phyloP scores from a whole-genome alignment of 1,140 invertebrate species.

The Panagrolaimus sp. region DNA sequence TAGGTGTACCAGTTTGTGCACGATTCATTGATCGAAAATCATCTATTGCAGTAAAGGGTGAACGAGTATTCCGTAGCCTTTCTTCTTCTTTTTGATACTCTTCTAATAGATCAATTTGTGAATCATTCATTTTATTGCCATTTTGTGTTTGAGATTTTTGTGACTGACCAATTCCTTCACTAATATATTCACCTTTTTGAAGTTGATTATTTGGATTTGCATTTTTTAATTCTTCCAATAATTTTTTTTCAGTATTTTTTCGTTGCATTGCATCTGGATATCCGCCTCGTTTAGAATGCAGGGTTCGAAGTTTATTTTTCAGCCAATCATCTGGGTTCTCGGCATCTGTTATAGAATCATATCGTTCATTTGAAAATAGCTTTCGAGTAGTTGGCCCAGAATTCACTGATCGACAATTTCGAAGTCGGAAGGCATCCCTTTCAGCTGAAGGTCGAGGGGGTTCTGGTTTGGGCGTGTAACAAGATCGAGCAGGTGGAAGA shows the following conservation, averaged over 20 bases:
- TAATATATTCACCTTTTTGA: constrained; percentile 16
- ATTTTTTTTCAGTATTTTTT: constrained; percentile 5
- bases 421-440: constrained; percentile 15
- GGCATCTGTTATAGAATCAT: constrained; percentile 37
- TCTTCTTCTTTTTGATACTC: constrained; percentile 50
- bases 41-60: constrained; percentile 31
- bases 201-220: constrained; percentile 20
- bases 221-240: constrained; percentile 29
- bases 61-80: constrained; percentile 40
- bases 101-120: constrained; percentile 37
- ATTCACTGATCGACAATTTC: constrained; percentile 20
- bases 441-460: constrained; percentile 13
- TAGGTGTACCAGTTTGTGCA: neutral
- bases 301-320: constrained; percentile 41
- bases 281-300: constrained; percentile 37
- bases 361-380: constrained; percentile 34
- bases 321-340: constrained; percentile 51
- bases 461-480: constrained; percentile 19
- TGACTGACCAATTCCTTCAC: neutral
- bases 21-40: constrained; percentile 27
- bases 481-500: neutral
- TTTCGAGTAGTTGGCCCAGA: constrained; percentile 22
- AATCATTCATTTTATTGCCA: neutral
- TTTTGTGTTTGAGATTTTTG: neutral
- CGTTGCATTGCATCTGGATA: neutral